Base-by-base conservation (phyloP, 2,797 vertebrate genomes). In the Atherinosoma microstoma region DNA sequence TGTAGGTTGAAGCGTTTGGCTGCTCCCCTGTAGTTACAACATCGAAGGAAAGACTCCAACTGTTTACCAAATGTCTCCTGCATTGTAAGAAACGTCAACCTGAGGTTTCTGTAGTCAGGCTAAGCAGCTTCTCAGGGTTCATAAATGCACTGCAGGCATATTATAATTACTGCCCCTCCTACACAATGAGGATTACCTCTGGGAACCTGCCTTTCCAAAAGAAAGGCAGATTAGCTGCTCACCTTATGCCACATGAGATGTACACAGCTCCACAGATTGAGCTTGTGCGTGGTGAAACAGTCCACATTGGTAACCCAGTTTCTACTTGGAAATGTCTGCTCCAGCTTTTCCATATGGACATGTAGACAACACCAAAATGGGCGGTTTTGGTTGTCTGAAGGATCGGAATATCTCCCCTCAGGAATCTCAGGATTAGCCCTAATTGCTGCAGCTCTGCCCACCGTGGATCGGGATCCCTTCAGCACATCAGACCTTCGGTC, bases 391-490 rank as follows among this genome's bases (percentile, higher is more conserved):
- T 87, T 42, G 83, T 89, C 88, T 90, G 83, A 82, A 68, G 85
- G 80, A 75, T 84, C 85, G 91, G 91, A 92, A 92, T 90, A 91
- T 87, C 86, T 87, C 73, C 75, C 85, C 87, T 84, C 83, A 89
- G 84, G 90, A 91, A 91, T 90, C 80, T 74, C 68, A 20, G 91
- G 90, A 91, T 90, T 85, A 88, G 76, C 74, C 62, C 81, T 84
- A 82, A 80, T 80, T 85, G 82, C 87, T 71, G 69, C 35, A 38
- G 64, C 75, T 59, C 73, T 83, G 64, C 73, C 89, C 83, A 60
- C 76, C 70, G 65, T 27, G 73, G 82, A 82, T 51, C 73, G 78
- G 73, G 79, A 82, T 84, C 70, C 71, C 70, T 73, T 79, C 82
- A 75, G 68, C 80, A 66, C 82, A 15, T 76, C 75, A 29, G 57